Base-by-base conservation (phyloP, 2,888 invertebrate species). In the Copidosoma aretas region DNA sequence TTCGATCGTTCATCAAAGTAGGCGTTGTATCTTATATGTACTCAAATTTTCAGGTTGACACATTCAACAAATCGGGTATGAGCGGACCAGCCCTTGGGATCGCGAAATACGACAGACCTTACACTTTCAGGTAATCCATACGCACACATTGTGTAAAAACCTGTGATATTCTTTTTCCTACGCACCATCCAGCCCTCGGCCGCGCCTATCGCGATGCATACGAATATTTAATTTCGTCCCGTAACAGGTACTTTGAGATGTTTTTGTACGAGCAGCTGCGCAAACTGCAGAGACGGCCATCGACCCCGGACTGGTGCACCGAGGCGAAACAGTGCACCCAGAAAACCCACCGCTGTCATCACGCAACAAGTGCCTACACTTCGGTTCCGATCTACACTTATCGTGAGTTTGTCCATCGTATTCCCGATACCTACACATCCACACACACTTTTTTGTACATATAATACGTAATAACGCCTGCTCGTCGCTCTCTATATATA, bases 291-390 rank as follows among this genome's bases (percentile, higher is more conserved):
- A 90, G 89, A 79, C 88, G 89, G 77, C 89, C 83, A 24, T 75
- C 78, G 3, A 81, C 81, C 0, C 81, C 77, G 74, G 87, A 76
- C 75, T 88, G 84, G 82, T 87, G 84, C 22, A 91, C 91, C 76
- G 93, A 93, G 81, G 92, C 93, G 1, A 88, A 92, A 73, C 87
- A 92, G 68, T 96, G 95, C 81, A 93, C 93, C 17, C 92, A 91
- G 75, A 91, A 92, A 79, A 95, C 95, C 2, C 94, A 95, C 81
- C 88, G 94, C 74, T 96, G 96, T 84, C 91, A 92, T 81, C 95
- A 96, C 81, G 94, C 95, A 1, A 91, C 94, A 14, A 95, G 95
- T 82, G 95, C 95, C 32, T 95, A 95, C 80, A 95, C 95, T 3
- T 93, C 93, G 14, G 87, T 95, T 65, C 95, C 95, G 49, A 79